These are phyloP conservation scores for Heliconius charithonia DNA, from an alignment of 2,888 invertebrate genomes.

Conservation along the genomic window DNA sequence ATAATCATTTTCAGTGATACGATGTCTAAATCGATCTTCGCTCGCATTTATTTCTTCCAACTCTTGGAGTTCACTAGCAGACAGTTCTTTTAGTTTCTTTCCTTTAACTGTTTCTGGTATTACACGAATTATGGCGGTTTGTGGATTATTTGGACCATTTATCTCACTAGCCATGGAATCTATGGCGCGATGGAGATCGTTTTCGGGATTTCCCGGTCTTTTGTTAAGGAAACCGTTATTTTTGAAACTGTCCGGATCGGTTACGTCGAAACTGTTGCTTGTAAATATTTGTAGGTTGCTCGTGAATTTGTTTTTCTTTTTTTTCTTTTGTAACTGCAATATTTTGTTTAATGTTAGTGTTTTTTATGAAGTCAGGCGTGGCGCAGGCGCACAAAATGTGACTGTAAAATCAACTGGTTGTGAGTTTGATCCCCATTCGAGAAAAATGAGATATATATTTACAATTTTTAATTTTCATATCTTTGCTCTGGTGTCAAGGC, in stretches of 20 bases:
- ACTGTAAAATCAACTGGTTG: too few species aligned
- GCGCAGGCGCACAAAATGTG: too few species aligned
- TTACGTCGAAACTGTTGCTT: conserved; percentile 61
- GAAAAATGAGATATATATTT: too few species aligned
- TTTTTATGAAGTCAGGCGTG: background rate
- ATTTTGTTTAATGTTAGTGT: background rate
- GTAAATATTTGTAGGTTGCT: conserved; percentile 58
- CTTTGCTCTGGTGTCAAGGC: too few species aligned
- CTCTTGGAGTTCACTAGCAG: conserved; percentile 64
- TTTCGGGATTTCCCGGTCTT: conserved; percentile 65
- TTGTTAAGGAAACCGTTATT: conserved; percentile 69
- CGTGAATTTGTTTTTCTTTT: conserved; percentile 51
- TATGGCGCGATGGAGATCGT: conserved; percentile 66
- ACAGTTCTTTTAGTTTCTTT: conserved; percentile 67
- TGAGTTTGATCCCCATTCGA: too few species aligned
- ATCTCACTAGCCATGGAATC: conserved; percentile 70
- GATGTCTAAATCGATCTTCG: conserved; percentile 70
- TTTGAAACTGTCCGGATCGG: conserved; percentile 50
- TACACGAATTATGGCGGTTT: conserved; percentile 30
- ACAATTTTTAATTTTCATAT: too few species aligned
- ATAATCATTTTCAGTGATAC: conserved; percentile 69
- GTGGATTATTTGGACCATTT: conserved; percentile 49
- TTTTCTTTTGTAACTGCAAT: conserved; percentile 40
- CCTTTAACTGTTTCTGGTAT: conserved; percentile 64
- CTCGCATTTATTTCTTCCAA: conserved; percentile 66